Base-by-base conservation (phyloP, 2,797 vertebrate genomes). In the Coreius guichenoti region DNA sequence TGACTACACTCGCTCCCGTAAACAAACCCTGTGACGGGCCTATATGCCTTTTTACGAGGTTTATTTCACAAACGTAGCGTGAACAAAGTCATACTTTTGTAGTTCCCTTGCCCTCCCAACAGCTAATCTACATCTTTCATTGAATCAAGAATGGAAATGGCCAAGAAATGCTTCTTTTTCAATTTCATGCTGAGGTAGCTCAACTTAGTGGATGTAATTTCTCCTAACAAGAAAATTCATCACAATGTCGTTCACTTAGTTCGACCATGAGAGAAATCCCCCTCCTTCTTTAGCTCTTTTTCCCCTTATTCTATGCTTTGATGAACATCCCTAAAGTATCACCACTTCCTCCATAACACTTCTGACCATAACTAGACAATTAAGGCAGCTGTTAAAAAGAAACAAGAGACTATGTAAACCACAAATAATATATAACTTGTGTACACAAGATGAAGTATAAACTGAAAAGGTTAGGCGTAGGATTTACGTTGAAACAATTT, bases 181-280 rank as follows among this genome's bases (percentile, higher is more conserved):
- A 99, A 99, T 99, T 99, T 99, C 98, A 99, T 99, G 98, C 97
- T 99, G 96, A 98, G 97, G 96, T 97, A 98, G 96, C 96, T 98
- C 96, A 98, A 98, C 97, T 98, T 98, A 98, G 96, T 94, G 96
- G 96, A 95, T 90, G 97, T 98, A 99, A 98, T 98, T 99, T 97
- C 96, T 97, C 95, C 97, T 99, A 99, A 99, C 97, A 98, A 99
- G 98, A 98, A 98, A 98, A 99, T 97, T 92, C 96, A 98, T 98
- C 97, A 98, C 96, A 97, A 96, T 96, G 97, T 95, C 95, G 95
- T 96, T 98, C 97, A 97, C 95, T 97, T 96, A 96, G 95, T 95
- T 93, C 88, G 90, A 91, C 95, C 94, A 92, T 95, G 94, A 92
- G 95, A 95, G 94, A 94, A 95, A 92, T 89, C 88, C 86, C 89